phyloP scores from a whole-genome alignment of 2,113 vertebrate species.

The Tupaia tana region DNA sequence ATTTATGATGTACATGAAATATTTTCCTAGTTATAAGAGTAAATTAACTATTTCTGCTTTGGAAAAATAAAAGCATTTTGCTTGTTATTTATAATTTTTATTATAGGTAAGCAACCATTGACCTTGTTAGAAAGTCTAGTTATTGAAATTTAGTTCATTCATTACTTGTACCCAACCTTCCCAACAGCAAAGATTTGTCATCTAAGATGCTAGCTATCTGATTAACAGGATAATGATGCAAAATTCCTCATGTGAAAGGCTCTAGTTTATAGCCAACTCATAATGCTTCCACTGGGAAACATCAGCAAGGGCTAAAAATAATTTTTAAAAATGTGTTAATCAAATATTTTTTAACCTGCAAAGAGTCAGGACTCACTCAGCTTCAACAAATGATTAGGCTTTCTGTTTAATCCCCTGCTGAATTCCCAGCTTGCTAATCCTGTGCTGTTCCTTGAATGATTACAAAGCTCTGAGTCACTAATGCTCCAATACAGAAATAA shows the following conservation, averaged over 20 bases:
- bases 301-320: slow-evolving; percentile 52
- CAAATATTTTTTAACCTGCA: slow-evolving; percentile 61
- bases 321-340: slow-evolving; percentile 56
- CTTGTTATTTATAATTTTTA: not conserved
- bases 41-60: not conserved
- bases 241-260: not conserved
- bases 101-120: not conserved
- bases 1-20: slow-evolving; percentile 31
- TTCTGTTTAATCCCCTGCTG: slow-evolving; percentile 68
- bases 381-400: slow-evolving; percentile 66
- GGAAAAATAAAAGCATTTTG: not conserved
- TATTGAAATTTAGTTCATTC: not conserved
- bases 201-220: not conserved
- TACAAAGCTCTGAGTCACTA: slow-evolving; percentile 71
- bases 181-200: not conserved
- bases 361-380: slow-evolving; percentile 50
- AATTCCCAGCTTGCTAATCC: slow-evolving; percentile 75
- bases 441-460: slow-evolving; percentile 58
- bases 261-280: not conserved
- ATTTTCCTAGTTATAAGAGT: not conserved
- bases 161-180: not conserved
- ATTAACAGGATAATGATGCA: not conserved
- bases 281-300: slow-evolving; percentile 23
- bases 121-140: not conserved
- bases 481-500: slow-evolving; percentile 42